phyloP scores from a whole-genome alignment of 2,113 vertebrate species.

The Aplodontia rufa region DNA sequence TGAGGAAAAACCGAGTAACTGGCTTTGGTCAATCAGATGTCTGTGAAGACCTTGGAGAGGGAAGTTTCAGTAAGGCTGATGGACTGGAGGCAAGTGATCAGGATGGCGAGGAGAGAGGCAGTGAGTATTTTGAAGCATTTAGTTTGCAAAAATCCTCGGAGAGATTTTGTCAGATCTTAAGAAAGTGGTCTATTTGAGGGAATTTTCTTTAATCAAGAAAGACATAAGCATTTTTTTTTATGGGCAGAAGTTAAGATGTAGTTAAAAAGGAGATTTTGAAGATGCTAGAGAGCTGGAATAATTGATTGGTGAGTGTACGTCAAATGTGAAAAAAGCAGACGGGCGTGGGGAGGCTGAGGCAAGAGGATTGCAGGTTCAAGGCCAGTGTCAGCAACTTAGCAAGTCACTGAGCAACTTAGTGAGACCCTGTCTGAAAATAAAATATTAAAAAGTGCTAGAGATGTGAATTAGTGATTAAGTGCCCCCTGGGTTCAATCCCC shows the following conservation, averaged over 20 bases:
- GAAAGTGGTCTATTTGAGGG: not conserved
- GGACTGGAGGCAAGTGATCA: not conserved
- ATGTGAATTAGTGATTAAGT: too few relatives aligned
- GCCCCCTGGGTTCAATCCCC: too few relatives aligned
- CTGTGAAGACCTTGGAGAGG: not conserved
- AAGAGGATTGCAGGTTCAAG: too few relatives aligned
- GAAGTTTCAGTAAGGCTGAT: not conserved
- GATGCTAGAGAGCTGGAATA: not conserved
- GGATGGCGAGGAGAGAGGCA: not conserved
- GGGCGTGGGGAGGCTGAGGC: too few relatives aligned
- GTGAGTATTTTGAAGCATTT: not conserved
- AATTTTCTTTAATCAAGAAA: conserved; percentile 13
- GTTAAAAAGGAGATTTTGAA: not conserved
- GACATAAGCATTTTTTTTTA: not conserved
- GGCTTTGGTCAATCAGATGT: not conserved
- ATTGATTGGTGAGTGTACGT: not conserved
- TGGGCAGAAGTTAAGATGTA: not conserved
- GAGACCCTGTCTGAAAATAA: too few relatives aligned
- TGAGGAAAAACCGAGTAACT: not conserved
- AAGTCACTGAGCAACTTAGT: too few relatives aligned
- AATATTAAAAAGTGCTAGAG: too few relatives aligned
- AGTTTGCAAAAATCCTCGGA: not conserved
- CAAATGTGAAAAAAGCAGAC: conserved; percentile 18
- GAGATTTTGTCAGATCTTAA: not conserved
- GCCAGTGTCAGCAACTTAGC: too few relatives aligned